Percentiles rank a stretch among this genome's conserved stretches.
Evolutionary conservation across 2,888 invertebrate species (phyloP).

Genomic region (Abrostola triplasia): DNA sequence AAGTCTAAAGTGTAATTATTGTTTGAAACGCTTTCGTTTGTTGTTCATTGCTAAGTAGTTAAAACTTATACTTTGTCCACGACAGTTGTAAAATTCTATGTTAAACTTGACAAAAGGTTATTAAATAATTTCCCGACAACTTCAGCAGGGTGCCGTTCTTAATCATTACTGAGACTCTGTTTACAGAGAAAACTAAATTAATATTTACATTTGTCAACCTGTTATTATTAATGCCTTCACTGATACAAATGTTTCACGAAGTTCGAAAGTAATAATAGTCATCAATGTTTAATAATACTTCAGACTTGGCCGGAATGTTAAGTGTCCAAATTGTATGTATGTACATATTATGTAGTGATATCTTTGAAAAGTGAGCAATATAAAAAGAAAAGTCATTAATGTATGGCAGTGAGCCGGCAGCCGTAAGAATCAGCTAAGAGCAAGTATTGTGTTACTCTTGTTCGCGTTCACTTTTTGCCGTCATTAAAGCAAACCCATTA

Average conservation of each 20-base stretch:
- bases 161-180: constrained; percentile 32
- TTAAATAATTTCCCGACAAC: constrained; percentile 46
- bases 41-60: constrained; percentile 41
- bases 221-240: constrained; percentile 27
- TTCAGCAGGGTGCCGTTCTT: constrained; percentile 21
- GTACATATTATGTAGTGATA: neutral
- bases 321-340: too few relatives aligned
- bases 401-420: neutral
- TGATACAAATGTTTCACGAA: constrained; percentile 17
- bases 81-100: constrained; percentile 35
- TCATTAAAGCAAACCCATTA: constrained; percentile 16
- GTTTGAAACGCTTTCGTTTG: constrained; percentile 36
- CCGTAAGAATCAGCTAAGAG: constrained; percentile 1
- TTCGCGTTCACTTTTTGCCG: constrained; percentile 15
- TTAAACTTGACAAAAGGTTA: constrained; percentile 47
- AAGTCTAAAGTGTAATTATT: constrained; percentile 36
- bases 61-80: constrained; percentile 39
- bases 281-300: neutral
- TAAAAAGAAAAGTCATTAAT: neutral
- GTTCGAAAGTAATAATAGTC: constrained; percentile 8
- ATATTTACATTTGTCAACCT: constrained; percentile 33
- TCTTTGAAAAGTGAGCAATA: neutral
- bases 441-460: neutral
- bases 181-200: constrained; percentile 32
- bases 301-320: neutral